Evolutionary conservation across 2,797 vertebrate genomes (phyloP).

Genomic region (Crocidura indochinensis): DNA sequence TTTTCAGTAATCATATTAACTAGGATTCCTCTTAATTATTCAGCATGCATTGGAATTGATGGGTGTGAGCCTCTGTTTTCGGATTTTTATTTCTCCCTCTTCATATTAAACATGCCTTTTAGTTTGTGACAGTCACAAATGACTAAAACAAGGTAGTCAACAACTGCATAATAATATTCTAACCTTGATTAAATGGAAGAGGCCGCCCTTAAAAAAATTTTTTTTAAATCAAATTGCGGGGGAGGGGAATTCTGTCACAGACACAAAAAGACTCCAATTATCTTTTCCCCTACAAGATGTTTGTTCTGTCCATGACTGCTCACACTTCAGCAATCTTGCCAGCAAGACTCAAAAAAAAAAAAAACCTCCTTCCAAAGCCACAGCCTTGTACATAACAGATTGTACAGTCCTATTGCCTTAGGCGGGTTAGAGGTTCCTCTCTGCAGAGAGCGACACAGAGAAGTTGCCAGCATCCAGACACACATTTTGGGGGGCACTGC

Average conservation of each 20-base stretch:
- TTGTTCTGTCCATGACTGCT: slow-evolving; percentile 93
- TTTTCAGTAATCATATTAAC: slow-evolving; percentile 9
- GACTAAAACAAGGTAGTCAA: slow-evolving; percentile 85
- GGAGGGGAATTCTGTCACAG: slow-evolving; percentile 89
- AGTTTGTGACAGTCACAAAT: slow-evolving; percentile 77
- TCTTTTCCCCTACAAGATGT: slow-evolving; percentile 92
- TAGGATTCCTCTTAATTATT: slow-evolving; percentile 64
- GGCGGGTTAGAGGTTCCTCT: slow-evolving; percentile 89
- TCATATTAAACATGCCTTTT: slow-evolving; percentile 80
- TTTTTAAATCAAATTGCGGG: slow-evolving; percentile 84
- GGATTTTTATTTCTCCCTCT: slow-evolving; percentile 23
- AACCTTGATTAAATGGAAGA: slow-evolving; percentile 86
- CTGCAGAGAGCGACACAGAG: slow-evolving; percentile 79
- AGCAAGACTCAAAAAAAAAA: slow-evolving; percentile 90
- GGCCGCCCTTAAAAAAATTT: slow-evolving; percentile 80
- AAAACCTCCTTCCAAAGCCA: slow-evolving; percentile 87
- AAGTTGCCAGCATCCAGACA: slow-evolving; percentile 87
- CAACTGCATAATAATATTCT: slow-evolving; percentile 82
- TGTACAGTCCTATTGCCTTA: slow-evolving; percentile 90
- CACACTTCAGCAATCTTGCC: slow-evolving; percentile 92
- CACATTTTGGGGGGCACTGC: slow-evolving; percentile 78
- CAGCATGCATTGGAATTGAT: slow-evolving; percentile 76
- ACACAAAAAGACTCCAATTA: slow-evolving; percentile 92
- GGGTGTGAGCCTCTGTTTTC: slow-evolving; percentile 80
- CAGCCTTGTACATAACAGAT: slow-evolving; percentile 91